Conservation (phyloP, 2,113 vertebrate genomes). For the Meriones unguiculatus region DNA sequence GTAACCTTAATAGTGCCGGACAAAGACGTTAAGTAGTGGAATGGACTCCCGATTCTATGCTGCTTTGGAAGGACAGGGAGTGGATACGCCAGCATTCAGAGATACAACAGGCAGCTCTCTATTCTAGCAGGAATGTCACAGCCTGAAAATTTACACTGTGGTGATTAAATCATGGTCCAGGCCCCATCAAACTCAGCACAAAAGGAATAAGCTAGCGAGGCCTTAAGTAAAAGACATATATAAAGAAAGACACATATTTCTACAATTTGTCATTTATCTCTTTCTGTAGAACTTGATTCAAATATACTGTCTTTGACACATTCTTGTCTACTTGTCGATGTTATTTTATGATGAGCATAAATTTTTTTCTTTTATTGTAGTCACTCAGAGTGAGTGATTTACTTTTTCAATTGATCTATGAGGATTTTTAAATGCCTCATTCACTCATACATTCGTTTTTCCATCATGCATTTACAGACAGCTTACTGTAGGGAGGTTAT, state of each 20-base stretch:
- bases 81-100: neutral
- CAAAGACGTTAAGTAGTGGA: neutral
- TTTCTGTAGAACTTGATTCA: constrained; percentile 35
- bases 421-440: constrained; percentile 26
- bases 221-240: neutral
- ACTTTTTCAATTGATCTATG: constrained; percentile 38
- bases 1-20: neutral
- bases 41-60: neutral
- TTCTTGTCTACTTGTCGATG: constrained; percentile 40
- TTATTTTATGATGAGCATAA: constrained; percentile 57
- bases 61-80: neutral
- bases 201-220: neutral
- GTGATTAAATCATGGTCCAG: neutral
- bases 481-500: neutral
- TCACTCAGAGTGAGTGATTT: constrained; percentile 49
- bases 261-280: constrained; percentile 44
- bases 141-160: neutral
- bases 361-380: constrained; percentile 65
- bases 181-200: neutral
- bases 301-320: constrained; percentile 51
- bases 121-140: neutral
- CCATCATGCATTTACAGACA: constrained; percentile 11
- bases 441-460: constrained; percentile 33
- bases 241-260: constrained; percentile 43
- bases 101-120: neutral